Percentiles rank a stretch among this genome's conserved stretches.
Evolutionary conservation across 2,888 invertebrate genomes (phyloP).

Genomic region (Dichetophora obliterata): DNA sequence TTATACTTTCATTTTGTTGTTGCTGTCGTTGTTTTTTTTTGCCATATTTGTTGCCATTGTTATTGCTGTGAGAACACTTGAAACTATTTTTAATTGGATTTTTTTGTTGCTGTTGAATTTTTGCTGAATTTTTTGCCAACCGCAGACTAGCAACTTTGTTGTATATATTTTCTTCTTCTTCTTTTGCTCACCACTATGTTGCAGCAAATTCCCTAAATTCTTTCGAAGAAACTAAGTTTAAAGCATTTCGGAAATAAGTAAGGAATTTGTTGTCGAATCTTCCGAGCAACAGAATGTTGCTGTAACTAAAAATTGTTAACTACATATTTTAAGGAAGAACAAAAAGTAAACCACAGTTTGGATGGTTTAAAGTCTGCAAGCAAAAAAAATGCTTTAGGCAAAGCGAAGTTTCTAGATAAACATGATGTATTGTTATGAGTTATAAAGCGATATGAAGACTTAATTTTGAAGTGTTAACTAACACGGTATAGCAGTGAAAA

Average conservation of each 20-base stretch:
- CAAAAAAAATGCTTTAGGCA: too few species aligned
- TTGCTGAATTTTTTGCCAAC: conserved; percentile 26
- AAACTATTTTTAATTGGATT: conserved; percentile 67
- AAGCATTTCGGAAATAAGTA: background rate
- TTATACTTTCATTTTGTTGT: conserved; percentile 54
- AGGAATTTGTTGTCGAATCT: background rate
- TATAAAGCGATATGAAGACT: too few species aligned
- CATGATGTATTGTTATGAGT: too few species aligned
- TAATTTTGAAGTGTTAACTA: too few species aligned
- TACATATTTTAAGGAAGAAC: background rate
- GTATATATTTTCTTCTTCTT: background rate
- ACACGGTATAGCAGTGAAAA: too few species aligned
- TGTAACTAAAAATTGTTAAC: background rate
- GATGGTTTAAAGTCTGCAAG: too few species aligned
- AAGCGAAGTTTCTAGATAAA: too few species aligned
- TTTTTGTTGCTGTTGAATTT: conserved; percentile 34
- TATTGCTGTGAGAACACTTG: conserved; percentile 46
- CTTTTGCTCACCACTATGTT: background rate
- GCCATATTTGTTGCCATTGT: conserved; percentile 42
- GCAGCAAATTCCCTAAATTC: background rate
- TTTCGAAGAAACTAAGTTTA: background rate
- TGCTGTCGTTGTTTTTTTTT: conserved; percentile 30
- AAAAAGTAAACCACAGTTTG: background rate
- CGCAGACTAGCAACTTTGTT: conserved; percentile 22
- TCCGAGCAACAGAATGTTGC: background rate